These are phyloP conservation scores for Pachyramphus minor DNA, from an alignment of 2,113 vertebrate species.

Conservation along the genomic window DNA sequence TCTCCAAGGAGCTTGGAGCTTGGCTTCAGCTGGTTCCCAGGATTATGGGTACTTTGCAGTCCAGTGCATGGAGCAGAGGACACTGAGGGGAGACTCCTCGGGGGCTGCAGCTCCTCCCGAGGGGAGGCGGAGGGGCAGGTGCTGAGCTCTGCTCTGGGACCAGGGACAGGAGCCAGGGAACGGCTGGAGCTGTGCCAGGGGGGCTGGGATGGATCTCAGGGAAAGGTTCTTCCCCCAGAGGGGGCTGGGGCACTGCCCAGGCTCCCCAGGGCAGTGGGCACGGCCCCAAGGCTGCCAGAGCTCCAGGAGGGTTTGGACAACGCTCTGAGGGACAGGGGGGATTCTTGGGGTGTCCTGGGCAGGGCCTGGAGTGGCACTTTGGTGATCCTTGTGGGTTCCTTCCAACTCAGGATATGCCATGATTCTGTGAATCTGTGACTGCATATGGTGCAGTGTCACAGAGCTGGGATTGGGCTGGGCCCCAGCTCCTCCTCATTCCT, in stretches of 20 bases:
- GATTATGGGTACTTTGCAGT: neutral
- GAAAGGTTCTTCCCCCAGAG: neutral
- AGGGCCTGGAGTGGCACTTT: neutral
- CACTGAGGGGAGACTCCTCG: neutral
- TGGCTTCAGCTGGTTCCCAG: neutral
- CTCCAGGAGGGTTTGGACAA: neutral
- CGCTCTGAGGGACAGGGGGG: neutral
- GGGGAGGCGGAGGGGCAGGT: neutral
- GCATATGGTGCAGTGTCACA: neutral
- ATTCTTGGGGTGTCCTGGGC: neutral
- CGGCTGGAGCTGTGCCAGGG: neutral
- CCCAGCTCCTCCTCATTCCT: neutral
- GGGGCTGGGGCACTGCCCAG: neutral
- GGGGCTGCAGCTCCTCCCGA: neutral
- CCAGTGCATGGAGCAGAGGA: neutral
- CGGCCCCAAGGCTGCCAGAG: neutral
- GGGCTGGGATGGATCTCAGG: neutral
- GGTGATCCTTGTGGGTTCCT: neutral
- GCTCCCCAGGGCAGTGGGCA: neutral
- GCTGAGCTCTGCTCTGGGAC: neutral
- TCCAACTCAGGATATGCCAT: neutral
- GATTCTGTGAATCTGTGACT: neutral
- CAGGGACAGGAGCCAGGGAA: neutral
- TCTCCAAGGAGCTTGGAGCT: neutral
- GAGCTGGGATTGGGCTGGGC: neutral